Base-by-base conservation (phyloP, 2,888 invertebrate species). In the Acleris literana region DNA sequence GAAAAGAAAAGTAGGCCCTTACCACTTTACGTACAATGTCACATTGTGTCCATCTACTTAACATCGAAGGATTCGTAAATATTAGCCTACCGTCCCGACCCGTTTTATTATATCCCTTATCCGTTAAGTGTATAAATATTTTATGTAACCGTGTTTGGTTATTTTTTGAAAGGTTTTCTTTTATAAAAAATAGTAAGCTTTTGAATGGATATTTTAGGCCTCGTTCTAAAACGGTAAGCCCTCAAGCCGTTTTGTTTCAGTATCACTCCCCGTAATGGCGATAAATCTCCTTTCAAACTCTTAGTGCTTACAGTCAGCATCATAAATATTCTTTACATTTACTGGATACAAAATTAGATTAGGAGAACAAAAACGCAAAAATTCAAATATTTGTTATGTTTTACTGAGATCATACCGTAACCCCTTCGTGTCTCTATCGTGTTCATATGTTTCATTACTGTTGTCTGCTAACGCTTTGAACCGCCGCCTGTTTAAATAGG, bases 41-140 rank as follows among this genome's bases (percentile, higher is more conserved):
- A 49, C 43, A 48, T 53, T 33, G 58, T 64, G 33, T 49, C 59
- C 39, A 53, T 13, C 54, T 54, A n/a, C n/a, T n/a, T n/a, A 48
- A 39, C 43, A 48, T 48, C 18, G 48, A 49, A 59, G 59, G 48
- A 49, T 64, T 64, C 51, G 59, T 54, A 54, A 64, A 64, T 64
- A 64, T 59, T 64, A 58, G 53, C 54, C 54, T 55, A 48, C 29
- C 59, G 64, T 49, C 54, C 64, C 54, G 48, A 48, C 64, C 64
- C 59, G 49, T 64, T 59, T 59, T 54, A 59, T 55, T 53, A 59
- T 59, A 64, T 59, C 59, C 64, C 54, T 64, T 54, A 54, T 59
- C 58, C 64, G 53, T 46, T 39, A 53, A 48, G 57, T 59, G 48
- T 48, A 64, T 59, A 56, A 63, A 54, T 64, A 54, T 49, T 6